These are phyloP conservation scores for Phortica variegata DNA, from an alignment of 1,140 invertebrate species.

Conservation along the genomic window DNA sequence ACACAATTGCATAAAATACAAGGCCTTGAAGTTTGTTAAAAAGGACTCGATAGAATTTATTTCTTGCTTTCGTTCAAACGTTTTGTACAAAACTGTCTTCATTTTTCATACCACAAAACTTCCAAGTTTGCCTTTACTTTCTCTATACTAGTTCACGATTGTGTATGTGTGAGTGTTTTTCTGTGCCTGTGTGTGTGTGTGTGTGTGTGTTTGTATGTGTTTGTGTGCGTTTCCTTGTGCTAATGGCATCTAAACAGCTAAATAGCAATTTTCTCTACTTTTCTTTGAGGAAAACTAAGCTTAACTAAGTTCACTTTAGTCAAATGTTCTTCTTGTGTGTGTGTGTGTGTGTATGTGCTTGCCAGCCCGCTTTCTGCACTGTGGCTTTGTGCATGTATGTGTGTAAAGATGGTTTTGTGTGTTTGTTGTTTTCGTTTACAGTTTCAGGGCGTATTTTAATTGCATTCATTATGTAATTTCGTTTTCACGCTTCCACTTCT, in stretches of 20 bases:
- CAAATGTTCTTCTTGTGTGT: constrained; percentile 17
- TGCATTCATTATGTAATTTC: constrained; percentile 54
- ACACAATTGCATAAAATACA: too few relatives aligned
- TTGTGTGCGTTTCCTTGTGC: constrained; percentile 13
- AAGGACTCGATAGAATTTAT: too few relatives aligned
- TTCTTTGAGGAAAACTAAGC: constrained; percentile 23
- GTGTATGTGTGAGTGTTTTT: constrained; percentile 14
- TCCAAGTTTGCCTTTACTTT: constrained; percentile 32
- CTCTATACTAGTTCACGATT: constrained; percentile 6
- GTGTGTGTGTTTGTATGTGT: constrained; percentile 8
- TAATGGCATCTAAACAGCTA: constrained; percentile 52
- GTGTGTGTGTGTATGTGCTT: too few relatives aligned
- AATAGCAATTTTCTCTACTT: constrained; percentile 50
- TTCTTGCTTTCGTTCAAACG: constrained; percentile 6
- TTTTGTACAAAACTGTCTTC: constrained; percentile 34
- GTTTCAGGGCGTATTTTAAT: constrained; percentile 38
- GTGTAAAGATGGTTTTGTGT: constrained; percentile 10
- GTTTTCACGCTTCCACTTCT: constrained; percentile 36
- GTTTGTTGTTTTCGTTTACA: constrained; percentile 9
- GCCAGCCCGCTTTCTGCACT: too few relatives aligned
- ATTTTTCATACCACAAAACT: constrained; percentile 24
- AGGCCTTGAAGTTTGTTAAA: too few relatives aligned
- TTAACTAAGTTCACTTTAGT: constrained; percentile 21
- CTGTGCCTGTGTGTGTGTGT: constrained; percentile 7
- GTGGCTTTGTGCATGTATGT: background rate